These are phyloP conservation scores for Artibeus lituratus DNA, from an alignment of 2,797 vertebrate species.

Conservation along the genomic window DNA sequence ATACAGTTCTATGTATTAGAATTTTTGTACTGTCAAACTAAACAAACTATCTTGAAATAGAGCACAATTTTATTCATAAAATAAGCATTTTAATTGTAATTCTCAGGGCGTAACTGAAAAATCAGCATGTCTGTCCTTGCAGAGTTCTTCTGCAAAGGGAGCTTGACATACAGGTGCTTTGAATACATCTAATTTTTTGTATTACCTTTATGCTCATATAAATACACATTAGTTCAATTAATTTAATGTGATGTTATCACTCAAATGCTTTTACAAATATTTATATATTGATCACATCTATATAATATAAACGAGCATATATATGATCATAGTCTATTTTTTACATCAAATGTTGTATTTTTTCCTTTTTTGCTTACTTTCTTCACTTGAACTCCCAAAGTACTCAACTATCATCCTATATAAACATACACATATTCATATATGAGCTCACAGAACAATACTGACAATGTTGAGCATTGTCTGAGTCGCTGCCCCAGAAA, in stretches of 20 bases:
- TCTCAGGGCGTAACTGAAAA: neutral
- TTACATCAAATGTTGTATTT: neutral
- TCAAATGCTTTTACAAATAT: neutral
- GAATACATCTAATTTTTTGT: neutral
- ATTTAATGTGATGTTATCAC: neutral
- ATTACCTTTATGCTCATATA: neutral
- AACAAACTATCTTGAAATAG: neutral
- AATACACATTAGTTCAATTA: neutral
- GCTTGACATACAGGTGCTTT: neutral
- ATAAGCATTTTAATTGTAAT: neutral
- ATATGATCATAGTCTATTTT: neutral
- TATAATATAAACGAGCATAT: neutral
- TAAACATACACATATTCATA: no score
- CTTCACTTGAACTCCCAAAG: neutral
- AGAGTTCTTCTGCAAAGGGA: neutral
- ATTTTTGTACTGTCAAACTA: neutral
- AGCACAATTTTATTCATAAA: neutral
- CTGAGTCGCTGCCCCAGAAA: neutral
- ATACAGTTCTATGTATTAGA: neutral
- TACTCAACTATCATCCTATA: neutral
- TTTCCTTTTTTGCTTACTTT: neutral
- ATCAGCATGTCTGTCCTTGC: neutral
- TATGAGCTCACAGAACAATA: neutral
- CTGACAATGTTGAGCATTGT: neutral
- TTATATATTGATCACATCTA: neutral